Evolutionary conservation across 2,888 invertebrate genomes (phyloP).

Genomic region (Atherix ibis): DNA sequence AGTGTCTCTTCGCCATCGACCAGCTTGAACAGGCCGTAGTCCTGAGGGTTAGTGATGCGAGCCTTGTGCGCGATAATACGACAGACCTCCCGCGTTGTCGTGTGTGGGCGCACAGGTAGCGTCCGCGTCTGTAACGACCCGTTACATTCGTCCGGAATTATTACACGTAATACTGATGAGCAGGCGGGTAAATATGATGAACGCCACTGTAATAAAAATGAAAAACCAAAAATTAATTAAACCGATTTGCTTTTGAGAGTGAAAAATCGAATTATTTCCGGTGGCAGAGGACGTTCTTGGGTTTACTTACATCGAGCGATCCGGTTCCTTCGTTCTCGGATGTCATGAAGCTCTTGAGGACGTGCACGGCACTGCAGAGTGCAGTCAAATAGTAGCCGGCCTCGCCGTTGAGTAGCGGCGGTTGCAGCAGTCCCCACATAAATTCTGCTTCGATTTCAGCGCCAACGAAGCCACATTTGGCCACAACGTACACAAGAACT

Average conservation of each 20-base stretch:
- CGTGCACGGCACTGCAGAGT: slow-evolving; percentile 71
- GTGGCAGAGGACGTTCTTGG: neutral
- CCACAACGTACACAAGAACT: slow-evolving; percentile 79
- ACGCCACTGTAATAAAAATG: slow-evolving; percentile 32
- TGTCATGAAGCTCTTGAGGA: slow-evolving; percentile 31
- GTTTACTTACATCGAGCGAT: slow-evolving; percentile 30
- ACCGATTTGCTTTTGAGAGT: neutral
- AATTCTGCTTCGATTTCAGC: slow-evolving; percentile 92
- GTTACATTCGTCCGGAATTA: slow-evolving; percentile 85
- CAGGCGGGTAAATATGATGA: slow-evolving; percentile 39
- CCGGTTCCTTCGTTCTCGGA: slow-evolving; percentile 30
- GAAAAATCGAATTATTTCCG: too few species aligned
- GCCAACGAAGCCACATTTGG: slow-evolving; percentile 75
- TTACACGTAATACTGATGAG: slow-evolving; percentile 69
- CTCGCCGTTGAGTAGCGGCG: slow-evolving; percentile 78
- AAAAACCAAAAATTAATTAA: too few species aligned
- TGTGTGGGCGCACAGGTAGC: slow-evolving; percentile 82
- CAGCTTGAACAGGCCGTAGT: slow-evolving; percentile 81
- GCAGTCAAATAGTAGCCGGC: slow-evolving; percentile 92
- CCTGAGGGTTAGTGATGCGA: slow-evolving; percentile 89
- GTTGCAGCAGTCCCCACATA: slow-evolving; percentile 89
- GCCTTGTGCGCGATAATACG: slow-evolving; percentile 91
- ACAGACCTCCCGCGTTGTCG: slow-evolving; percentile 84
- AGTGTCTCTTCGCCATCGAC: slow-evolving; percentile 86
- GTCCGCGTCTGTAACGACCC: slow-evolving; percentile 85